phyloP scores from a whole-genome alignment of 2,113 vertebrate species.

The Sminthopsis crassicaudata region DNA sequence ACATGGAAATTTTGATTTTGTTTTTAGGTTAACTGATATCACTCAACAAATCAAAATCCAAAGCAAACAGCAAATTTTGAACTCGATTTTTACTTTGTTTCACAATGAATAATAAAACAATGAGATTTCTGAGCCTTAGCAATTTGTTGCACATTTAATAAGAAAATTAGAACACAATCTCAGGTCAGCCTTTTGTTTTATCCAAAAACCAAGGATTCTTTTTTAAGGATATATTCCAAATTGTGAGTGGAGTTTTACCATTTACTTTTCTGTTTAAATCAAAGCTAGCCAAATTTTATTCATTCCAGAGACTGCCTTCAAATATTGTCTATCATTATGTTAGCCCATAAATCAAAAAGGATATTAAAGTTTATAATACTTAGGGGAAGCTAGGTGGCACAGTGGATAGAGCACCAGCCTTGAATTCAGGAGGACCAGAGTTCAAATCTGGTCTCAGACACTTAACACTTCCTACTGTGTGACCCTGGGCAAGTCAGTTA shows the following conservation, averaged over 20 bases:
- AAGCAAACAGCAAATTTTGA: not conserved
- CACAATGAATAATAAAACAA: not conserved
- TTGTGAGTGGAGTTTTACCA: not conserved
- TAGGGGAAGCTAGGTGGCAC: too few relatives aligned
- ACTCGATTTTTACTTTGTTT: not conserved
- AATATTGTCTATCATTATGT: not conserved
- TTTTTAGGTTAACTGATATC: not conserved
- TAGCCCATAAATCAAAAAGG: not conserved
- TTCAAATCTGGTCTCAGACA: too few relatives aligned
- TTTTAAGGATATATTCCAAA: not conserved
- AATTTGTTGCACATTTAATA: not conserved
- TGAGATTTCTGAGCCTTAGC: not conserved
- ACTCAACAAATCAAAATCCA: not conserved
- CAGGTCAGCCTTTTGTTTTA: not conserved
- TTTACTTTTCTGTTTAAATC: not conserved
- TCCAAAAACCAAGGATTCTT: not conserved
- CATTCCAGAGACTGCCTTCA: not conserved
- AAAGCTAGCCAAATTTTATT: not conserved
- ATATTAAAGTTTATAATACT: not conserved
- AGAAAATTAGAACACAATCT: not conserved
- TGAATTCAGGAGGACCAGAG: too few relatives aligned
- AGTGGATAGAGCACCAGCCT: too few relatives aligned
- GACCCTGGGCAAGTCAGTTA: too few relatives aligned
- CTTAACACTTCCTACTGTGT: too few relatives aligned
- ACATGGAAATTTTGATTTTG: not conserved